phyloP scores from a whole-genome alignment of 2,113 vertebrate species.

The Alaudala cheleensis region DNA sequence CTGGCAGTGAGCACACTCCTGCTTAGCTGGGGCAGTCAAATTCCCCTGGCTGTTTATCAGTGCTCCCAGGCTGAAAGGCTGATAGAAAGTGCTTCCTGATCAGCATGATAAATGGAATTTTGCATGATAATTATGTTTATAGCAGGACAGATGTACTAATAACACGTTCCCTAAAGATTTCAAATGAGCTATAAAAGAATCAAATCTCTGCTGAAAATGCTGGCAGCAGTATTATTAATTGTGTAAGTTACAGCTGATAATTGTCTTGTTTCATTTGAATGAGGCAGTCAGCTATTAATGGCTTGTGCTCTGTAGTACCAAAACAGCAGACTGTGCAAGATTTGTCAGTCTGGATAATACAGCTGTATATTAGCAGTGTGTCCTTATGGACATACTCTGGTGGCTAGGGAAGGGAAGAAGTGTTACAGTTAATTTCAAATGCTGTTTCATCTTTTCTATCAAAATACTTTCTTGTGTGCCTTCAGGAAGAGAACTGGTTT shows the following conservation, averaged over 20 bases:
- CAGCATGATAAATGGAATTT: slow-evolving; percentile 50
- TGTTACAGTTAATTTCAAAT: slow-evolving; percentile 27
- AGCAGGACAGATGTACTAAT: slow-evolving; percentile 57
- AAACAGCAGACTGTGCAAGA: neutral
- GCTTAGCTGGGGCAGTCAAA: neutral
- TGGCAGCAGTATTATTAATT: slow-evolving; percentile 59
- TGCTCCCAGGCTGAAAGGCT: neutral
- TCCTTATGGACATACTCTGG: neutral
- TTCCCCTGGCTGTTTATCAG: neutral
- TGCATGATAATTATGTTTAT: slow-evolving; percentile 57
- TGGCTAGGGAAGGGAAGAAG: neutral
- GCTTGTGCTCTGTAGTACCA: neutral
- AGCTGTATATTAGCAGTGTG: neutral
- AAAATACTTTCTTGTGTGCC: slow-evolving; percentile 5
- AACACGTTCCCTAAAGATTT: slow-evolving; percentile 31
- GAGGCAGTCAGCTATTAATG: slow-evolving; percentile 48
- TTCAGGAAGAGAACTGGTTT: slow-evolving; percentile 36
- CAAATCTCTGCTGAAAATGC: slow-evolving; percentile 40
- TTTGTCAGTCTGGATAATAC: neutral
- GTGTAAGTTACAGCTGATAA: slow-evolving; percentile 61
- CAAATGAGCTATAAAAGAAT: slow-evolving; percentile 44
- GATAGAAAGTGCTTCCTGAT: slow-evolving; percentile 24
- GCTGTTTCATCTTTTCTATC: slow-evolving; percentile 50
- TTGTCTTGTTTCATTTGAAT: slow-evolving; percentile 51
- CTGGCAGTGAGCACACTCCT: accelerated